Conservation (phyloP, 2,888 invertebrate genomes). For the Patella ulyssiponensis region DNA sequence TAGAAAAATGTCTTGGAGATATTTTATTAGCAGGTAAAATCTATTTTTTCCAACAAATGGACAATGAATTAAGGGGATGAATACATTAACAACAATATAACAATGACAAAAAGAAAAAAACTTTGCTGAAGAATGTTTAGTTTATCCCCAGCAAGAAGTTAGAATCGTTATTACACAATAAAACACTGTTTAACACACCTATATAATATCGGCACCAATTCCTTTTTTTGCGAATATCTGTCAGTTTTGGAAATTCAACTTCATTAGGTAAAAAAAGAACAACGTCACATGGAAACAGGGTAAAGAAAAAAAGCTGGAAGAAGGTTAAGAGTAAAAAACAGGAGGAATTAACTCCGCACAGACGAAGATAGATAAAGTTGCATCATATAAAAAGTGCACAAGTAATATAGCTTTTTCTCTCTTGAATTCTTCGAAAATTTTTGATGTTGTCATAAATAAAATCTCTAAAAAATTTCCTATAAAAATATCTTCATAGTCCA, state of each 20-base stretch:
- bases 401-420: not conserved
- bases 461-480: not conserved
- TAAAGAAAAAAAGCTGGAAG: not conserved
- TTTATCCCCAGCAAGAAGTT: constrained; percentile 8
- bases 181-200: not conserved
- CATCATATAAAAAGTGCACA: constrained; percentile 6
- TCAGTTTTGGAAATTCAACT: too few relatives aligned
- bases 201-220: too few relatives aligned
- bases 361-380: not conserved
- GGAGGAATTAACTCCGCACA: not conserved
- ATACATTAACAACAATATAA: constrained; percentile 11
- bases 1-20: not conserved
- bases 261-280: not conserved
- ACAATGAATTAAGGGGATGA: constrained; percentile 3
- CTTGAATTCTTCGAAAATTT: not conserved
- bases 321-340: not conserved
- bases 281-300: not conserved
- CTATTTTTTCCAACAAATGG: constrained; percentile 9
- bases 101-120: constrained; percentile 5
- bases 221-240: not conserved
- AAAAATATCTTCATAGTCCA: constrained; percentile 3
- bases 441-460: not conserved
- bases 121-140: not conserved
- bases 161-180: constrained; percentile 1
- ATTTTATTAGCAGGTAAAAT: constrained; percentile 11